A percentile compares a stretch with the other conserved stretches of the same genome.
These are phyloP conservation scores for Pangasius macronema DNA, from an alignment of 2,797 vertebrate species.

Conservation along the genomic window DNA sequence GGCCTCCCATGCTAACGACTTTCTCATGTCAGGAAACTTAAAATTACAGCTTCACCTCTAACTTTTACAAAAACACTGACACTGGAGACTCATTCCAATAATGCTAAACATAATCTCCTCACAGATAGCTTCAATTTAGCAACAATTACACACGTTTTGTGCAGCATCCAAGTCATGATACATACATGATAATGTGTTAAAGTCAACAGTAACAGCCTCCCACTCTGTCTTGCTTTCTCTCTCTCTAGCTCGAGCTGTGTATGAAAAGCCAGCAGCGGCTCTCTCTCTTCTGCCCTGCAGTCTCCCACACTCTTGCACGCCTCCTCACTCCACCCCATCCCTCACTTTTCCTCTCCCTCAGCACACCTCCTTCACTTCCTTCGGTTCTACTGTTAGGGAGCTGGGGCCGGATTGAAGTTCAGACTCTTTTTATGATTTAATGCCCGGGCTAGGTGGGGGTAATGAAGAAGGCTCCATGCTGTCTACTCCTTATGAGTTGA, in stretches of 20 bases:
- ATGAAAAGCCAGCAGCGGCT: constrained; percentile 63
- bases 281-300: not conserved
- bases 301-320: constrained; percentile 8
- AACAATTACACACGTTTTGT: not conserved
- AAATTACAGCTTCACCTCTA: not conserved
- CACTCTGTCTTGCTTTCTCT: constrained; percentile 14
- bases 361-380: constrained; percentile 26
- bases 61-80: not conserved
- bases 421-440: constrained; percentile 52
- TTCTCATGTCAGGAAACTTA: not conserved
- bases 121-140: not conserved
- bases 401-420: constrained; percentile 26
- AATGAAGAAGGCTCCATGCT: constrained; percentile 52
- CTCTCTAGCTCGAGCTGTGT: constrained; percentile 65
- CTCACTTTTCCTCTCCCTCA: constrained; percentile 27
- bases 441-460: constrained; percentile 47
- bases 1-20: not conserved
- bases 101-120: not conserved
- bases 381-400: constrained; percentile 26
- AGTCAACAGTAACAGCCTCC: not conserved
- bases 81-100: not conserved
- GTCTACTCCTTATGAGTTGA: constrained; percentile 53
- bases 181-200: not conserved
- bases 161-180: not conserved
- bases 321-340: constrained; percentile 37